These are phyloP conservation scores for Acrocephalus scirpaceus DNA, from an alignment of 2,797 vertebrate genomes.

Conservation along the genomic window DNA sequence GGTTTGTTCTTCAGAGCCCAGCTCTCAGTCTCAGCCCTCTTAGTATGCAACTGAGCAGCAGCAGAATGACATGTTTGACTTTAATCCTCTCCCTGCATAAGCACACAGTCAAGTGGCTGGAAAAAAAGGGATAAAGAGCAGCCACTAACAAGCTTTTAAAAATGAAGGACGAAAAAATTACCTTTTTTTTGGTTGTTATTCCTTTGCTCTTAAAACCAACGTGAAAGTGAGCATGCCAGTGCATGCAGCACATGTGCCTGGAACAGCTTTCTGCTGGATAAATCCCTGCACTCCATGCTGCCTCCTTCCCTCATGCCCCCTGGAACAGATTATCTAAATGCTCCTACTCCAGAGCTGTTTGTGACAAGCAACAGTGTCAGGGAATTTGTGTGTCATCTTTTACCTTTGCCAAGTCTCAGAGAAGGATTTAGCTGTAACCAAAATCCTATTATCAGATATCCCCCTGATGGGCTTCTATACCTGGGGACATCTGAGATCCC, in stretches of 20 bases:
- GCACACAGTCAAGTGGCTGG: not conserved
- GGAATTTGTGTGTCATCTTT: constrained; percentile 16
- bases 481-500: not conserved
- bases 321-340: not conserved
- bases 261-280: not conserved
- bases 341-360: constrained; percentile 1
- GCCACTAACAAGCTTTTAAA: not conserved
- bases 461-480: not conserved
- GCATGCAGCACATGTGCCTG: not conserved
- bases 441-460: constrained; percentile 31
- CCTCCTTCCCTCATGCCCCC: not conserved
- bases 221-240: not conserved
- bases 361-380: constrained; percentile 16
- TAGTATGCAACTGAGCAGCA: not conserved
- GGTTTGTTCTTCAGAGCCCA: not conserved
- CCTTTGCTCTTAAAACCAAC: not conserved
- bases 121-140: not conserved
- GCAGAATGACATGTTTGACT: not conserved
- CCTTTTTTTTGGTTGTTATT: not conserved
- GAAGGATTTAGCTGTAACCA: not conserved
- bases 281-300: not conserved
- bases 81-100: not conserved
- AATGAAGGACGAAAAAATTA: not conserved
- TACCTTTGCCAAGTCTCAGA: not conserved
- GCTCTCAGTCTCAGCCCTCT: not conserved